Evolutionary conservation across 1,140 invertebrate genomes (phyloP).

Genomic region (Bombus cullumanus): DNA sequence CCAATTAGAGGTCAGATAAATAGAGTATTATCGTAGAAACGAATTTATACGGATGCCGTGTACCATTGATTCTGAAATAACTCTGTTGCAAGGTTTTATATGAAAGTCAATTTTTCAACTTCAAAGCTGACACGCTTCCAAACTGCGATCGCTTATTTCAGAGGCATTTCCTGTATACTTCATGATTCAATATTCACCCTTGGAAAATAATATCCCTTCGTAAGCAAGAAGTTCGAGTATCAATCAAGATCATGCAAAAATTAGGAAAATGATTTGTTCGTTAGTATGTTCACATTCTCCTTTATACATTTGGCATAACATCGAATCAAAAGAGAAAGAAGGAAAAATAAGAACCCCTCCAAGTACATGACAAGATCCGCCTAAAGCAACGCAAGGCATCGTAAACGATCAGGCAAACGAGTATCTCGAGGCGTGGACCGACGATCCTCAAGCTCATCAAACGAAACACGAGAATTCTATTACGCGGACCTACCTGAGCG

Average conservation of each 20-base stretch:
- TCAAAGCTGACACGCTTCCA: not conserved
- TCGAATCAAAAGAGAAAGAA: not conserved
- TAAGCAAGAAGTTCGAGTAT: not conserved
- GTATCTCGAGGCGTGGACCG: not conserved
- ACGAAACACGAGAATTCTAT: constrained; percentile 43
- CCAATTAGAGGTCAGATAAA: no score
- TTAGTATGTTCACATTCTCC: not conserved
- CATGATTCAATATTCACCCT: not conserved
- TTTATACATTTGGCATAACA: not conserved
- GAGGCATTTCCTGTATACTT: not conserved
- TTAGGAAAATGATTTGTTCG: not conserved
- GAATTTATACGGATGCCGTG: no score
- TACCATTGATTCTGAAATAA: not conserved
- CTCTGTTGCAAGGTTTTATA: not conserved
- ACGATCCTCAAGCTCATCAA: constrained; percentile 2
- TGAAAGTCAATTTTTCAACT: not conserved
- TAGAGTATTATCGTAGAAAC: no score
- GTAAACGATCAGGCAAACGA: not conserved
- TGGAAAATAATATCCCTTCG: not conserved
- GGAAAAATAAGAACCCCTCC: not conserved
- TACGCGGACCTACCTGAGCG: constrained; percentile 83
- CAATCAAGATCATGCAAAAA: not conserved
- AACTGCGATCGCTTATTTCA: not conserved
- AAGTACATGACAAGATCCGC: not conserved
- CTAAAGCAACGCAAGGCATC: not conserved